Evolutionary conservation across 2,888 invertebrate genomes (phyloP).

Genomic region (Macrosoma leucophasiata): DNA sequence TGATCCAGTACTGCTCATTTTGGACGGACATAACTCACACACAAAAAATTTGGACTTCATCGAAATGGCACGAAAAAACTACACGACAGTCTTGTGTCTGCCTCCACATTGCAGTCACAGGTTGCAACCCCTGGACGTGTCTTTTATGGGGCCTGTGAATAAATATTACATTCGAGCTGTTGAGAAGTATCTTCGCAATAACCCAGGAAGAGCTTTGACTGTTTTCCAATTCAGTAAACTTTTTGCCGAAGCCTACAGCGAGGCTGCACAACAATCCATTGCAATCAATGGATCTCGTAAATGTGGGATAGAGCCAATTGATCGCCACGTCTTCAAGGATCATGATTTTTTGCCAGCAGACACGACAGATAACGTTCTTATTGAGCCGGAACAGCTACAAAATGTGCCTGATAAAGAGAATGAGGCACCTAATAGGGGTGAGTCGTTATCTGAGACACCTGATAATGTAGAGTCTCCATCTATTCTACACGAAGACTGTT

Average conservation of each 20-base stretch:
- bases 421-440: too few relatives aligned
- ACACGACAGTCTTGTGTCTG: constrained; percentile 17
- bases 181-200: constrained; percentile 27
- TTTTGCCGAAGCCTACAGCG: constrained; percentile 7
- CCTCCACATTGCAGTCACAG: constrained; percentile 21
- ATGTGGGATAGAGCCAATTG: constrained; percentile 8
- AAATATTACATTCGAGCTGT: constrained; percentile 23
- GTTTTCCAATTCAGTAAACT: constrained; percentile 17
- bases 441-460: too few relatives aligned
- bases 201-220: constrained; percentile 27
- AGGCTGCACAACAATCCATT: constrained; percentile 5
- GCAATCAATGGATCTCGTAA: constrained; percentile 8
- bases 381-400: too few relatives aligned
- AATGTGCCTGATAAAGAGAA: constrained; percentile 9
- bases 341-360: constrained; percentile 8
- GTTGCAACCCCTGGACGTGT: constrained; percentile 22
- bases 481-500: too few relatives aligned
- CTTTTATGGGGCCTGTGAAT: constrained; percentile 20
- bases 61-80: constrained; percentile 4
- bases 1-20: constrained; percentile 18
- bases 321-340: constrained; percentile 11
- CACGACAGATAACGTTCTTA: constrained; percentile 6
- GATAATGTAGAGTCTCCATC: too few relatives aligned
- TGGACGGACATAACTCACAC: constrained; percentile 22
- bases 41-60: not conserved